Evolutionary conservation across 92 coral and sea anemone genomes (phyloP).

Genomic region (Meandrina meandrites): DNA sequence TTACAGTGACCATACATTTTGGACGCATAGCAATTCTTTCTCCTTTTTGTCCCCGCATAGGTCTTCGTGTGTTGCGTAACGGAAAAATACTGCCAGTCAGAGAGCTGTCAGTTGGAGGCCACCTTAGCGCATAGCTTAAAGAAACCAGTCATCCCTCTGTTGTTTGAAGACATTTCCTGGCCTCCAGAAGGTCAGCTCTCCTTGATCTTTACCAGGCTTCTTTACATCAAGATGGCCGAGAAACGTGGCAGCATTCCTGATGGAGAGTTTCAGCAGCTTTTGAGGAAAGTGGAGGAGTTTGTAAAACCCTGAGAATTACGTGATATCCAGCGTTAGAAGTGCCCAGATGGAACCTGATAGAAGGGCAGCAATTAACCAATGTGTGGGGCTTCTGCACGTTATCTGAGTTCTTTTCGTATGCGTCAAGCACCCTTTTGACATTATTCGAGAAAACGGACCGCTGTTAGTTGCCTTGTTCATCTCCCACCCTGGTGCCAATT

Average conservation of each 20-base stretch:
- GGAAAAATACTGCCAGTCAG: slow-evolving; percentile 54
- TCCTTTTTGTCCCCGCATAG: neutral
- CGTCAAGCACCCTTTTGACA: too few species aligned
- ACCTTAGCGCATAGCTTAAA: slow-evolving; percentile 61
- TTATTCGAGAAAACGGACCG: too few species aligned
- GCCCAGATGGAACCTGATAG: neutral
- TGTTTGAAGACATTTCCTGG: slow-evolving; percentile 60
- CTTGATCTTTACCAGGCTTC: slow-evolving; percentile 59
- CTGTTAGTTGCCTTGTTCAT: too few species aligned
- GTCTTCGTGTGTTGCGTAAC: slow-evolving; percentile 61
- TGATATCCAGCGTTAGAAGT: neutral
- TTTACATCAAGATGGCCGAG: slow-evolving; percentile 45
- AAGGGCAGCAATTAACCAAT: too few species aligned
- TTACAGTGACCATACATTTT: too few species aligned
- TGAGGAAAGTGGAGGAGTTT: neutral
- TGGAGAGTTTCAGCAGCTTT: neutral
- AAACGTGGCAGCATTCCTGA: neutral
- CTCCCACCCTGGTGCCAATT: too few species aligned
- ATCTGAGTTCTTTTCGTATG: too few species aligned
- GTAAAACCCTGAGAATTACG: neutral
- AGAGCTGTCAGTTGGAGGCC: slow-evolving; percentile 62
- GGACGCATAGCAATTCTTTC: neutral
- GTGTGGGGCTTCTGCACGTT: too few species aligned
- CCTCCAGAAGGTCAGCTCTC: slow-evolving; percentile 70
- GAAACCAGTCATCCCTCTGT: slow-evolving; percentile 65